These are phyloP conservation scores for Python bivittatus DNA, from an alignment of 2,113 vertebrate genomes.

Conservation along the genomic window DNA sequence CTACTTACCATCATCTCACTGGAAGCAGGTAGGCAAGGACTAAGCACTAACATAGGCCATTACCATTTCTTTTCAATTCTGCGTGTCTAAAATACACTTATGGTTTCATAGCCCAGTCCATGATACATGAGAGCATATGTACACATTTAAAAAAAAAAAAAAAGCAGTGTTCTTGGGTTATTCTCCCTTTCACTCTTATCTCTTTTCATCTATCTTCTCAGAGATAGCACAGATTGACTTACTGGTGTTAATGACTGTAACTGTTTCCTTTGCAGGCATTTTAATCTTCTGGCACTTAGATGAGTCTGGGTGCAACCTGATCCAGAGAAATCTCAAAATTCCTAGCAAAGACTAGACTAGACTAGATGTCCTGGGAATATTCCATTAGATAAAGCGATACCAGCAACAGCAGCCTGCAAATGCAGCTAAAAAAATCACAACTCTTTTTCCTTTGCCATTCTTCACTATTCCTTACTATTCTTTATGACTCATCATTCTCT, in stretches of 20 bases:
- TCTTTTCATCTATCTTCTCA: not conserved
- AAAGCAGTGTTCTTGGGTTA: too few species aligned
- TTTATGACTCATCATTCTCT: not conserved
- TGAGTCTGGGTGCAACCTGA: not conserved
- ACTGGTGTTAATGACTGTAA: not conserved
- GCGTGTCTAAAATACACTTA: not conserved
- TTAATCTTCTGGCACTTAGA: not conserved
- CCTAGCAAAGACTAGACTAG: not conserved
- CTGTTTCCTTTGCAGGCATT: not conserved
- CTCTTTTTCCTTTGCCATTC: not conserved
- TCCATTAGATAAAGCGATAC: not conserved
- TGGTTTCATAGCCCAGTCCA: not conserved
- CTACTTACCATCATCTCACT: not conserved
- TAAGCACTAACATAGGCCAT: not conserved
- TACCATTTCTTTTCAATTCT: not conserved
- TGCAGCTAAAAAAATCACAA: not conserved
- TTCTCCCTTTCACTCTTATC: too few species aligned
- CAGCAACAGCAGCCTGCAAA: not conserved
- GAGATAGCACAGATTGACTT: not conserved
- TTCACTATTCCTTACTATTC: not conserved
- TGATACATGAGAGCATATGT: not conserved
- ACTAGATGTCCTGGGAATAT: not conserved
- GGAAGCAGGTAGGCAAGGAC: not conserved
- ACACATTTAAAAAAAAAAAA: too few species aligned
- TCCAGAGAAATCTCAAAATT: not conserved